Conservation (phyloP, 1,140 invertebrate species). For the Drosophila santomea region DNA sequence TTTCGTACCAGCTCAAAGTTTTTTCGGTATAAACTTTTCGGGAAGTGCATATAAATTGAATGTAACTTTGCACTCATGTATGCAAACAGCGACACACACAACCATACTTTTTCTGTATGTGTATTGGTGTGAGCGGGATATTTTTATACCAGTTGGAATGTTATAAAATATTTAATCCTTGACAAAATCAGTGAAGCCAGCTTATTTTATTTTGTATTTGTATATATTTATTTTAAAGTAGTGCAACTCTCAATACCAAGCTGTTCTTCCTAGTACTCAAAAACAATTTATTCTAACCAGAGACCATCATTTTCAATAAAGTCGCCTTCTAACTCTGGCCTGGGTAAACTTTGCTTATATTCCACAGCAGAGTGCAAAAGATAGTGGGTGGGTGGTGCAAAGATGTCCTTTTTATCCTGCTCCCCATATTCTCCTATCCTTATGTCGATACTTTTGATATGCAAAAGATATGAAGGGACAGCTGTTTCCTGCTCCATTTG, state of each 20-base stretch:
- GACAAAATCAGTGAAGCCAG: too few relatives aligned
- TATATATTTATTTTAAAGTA: too few relatives aligned
- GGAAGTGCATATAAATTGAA: constrained; percentile 80
- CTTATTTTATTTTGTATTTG: too few relatives aligned
- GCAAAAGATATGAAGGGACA: constrained; percentile 82
- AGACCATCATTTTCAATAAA: too few relatives aligned
- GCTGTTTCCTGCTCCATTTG: constrained; percentile 82
- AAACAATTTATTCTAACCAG: neutral
- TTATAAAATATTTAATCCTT: neutral
- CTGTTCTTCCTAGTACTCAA: too few relatives aligned
- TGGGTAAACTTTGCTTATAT: constrained; percentile 74
- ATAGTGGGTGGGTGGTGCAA: constrained; percentile 1
- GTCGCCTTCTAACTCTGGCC: constrained; percentile 22
- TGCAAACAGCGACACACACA: constrained; percentile 50
- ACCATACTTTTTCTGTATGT: constrained; percentile 5
- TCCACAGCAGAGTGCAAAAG: constrained; percentile 46
- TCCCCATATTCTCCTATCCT: constrained; percentile 17
- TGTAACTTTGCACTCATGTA: constrained; percentile 79
- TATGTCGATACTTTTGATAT: constrained; percentile 79
- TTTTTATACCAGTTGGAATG: neutral
- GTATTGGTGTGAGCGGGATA: neutral
- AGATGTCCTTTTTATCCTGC: constrained; percentile 8
- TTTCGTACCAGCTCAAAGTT: constrained; percentile 69
- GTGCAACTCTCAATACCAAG: too few relatives aligned
- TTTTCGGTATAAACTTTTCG: constrained; percentile 71